phyloP scores from a whole-genome alignment of 1,140 invertebrate genomes.

The Drosophila tristis region DNA sequence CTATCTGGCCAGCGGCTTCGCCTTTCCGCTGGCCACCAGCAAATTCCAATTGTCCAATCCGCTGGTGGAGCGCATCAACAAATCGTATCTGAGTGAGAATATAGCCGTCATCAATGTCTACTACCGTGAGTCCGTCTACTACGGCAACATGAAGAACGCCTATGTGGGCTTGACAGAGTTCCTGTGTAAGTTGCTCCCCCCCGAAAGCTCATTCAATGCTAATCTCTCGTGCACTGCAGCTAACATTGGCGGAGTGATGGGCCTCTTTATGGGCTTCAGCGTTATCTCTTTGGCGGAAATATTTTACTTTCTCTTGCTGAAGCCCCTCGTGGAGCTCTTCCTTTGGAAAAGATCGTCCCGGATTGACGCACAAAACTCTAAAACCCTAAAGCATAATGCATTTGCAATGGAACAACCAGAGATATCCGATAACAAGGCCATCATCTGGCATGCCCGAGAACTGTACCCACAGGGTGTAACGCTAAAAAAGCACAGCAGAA shows the following conservation, averaged over 20 bases:
- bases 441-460: conserved; percentile 55
- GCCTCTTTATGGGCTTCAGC: conserved; percentile 92
- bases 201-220: background rate
- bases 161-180: conserved; percentile 91
- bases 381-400: conserved; percentile 1
- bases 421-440: background rate
- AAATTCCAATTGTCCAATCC: conserved; percentile 56
- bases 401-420: conserved; percentile 3
- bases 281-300: conserved; percentile 91
- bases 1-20: conserved; percentile 62
- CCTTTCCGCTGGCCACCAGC: conserved; percentile 54
- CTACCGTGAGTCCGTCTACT: conserved; percentile 89
- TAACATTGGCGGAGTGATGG: conserved; percentile 91
- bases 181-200: conserved; percentile 85
- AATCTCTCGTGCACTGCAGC: conserved; percentile 85
- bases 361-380: background rate
- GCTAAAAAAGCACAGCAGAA: background rate
- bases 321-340: conserved; percentile 75
- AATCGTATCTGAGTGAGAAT: conserved; percentile 81
- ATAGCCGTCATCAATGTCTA: conserved; percentile 90
- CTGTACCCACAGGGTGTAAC: conserved; percentile 57
- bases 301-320: conserved; percentile 88
- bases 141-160: conserved; percentile 89
- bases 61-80: conserved; percentile 56
- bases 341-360: conserved; percentile 37